Conservation (phyloP, 2,888 invertebrate species). For the Chirona hameri region DNA sequence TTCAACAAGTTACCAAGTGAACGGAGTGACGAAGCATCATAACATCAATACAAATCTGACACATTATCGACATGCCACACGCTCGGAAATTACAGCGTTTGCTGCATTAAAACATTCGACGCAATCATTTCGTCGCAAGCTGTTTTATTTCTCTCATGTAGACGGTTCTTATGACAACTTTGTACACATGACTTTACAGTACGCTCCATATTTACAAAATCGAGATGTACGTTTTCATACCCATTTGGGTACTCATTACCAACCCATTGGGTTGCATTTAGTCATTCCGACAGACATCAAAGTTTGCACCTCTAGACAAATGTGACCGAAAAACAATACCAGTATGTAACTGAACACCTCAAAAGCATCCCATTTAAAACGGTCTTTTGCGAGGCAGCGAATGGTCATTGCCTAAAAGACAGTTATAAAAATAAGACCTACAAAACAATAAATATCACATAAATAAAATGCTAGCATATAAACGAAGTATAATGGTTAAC, state of each 20-base stretch:
- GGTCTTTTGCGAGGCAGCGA: background rate
- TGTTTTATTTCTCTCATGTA: background rate
- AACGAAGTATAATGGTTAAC: background rate
- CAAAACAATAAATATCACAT: background rate
- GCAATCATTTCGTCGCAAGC: background rate
- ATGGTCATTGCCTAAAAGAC: background rate
- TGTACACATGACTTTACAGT: slow-evolving; percentile 14
- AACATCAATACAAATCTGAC: too few relatives aligned
- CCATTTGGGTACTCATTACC: background rate
- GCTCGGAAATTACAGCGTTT: too few relatives aligned
- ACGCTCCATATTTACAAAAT: background rate
- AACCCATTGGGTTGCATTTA: background rate
- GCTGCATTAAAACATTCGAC: too few relatives aligned
- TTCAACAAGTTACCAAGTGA: too few relatives aligned
- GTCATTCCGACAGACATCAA: background rate
- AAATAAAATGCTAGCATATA: background rate
- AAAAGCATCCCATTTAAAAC: background rate
- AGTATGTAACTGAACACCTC: background rate
- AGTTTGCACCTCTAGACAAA: background rate
- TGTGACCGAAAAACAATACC: background rate
- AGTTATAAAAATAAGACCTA: background rate
- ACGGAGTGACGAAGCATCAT: too few relatives aligned
- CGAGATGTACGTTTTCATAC: background rate
- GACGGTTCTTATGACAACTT: background rate
- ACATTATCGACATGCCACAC: too few relatives aligned